phyloP scores from a whole-genome alignment of 2,113 vertebrate species.

The Paramormyrops kingsleyae region DNA sequence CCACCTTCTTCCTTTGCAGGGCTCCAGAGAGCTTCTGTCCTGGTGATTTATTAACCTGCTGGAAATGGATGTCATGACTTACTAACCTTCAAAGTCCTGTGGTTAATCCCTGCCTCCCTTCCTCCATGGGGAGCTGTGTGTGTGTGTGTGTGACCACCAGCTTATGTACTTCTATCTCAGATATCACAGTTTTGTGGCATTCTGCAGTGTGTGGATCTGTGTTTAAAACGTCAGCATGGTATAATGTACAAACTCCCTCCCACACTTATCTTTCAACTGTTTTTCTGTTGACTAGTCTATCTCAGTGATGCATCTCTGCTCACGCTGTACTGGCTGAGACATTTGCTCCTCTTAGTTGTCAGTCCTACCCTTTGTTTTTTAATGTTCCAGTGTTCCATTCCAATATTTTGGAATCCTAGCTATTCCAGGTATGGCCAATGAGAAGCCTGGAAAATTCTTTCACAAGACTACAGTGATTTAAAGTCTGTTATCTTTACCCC shows the following conservation, averaged over 20 bases:
- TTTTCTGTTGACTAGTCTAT: conserved; percentile 18
- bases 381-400: conserved; percentile 20
- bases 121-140: background rate
- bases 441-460: conserved; percentile 12
- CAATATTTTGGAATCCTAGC: background rate
- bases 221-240: background rate
- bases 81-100: conserved; percentile 48
- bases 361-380: conserved; percentile 13
- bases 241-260: background rate
- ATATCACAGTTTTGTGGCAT: background rate
- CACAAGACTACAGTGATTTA: background rate
- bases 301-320: background rate
- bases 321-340: background rate
- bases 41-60: conserved; percentile 51
- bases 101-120: conserved; percentile 27
- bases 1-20: conserved; percentile 6
- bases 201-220: conserved; percentile 13
- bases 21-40: conserved; percentile 16
- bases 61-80: conserved; percentile 56
- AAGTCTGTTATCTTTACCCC: conserved; percentile 13
- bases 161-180: too few species aligned
- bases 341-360: conserved; percentile 28
- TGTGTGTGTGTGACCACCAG: too few species aligned
- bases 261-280: conserved; percentile 4
- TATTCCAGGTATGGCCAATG: conserved; percentile 31